A percentile compares a stretch with the other conserved stretches of the same genome.
These are phyloP conservation scores for Pongo pygmaeus DNA, from an alignment of 2,113 vertebrate species.

Conservation along the genomic window DNA sequence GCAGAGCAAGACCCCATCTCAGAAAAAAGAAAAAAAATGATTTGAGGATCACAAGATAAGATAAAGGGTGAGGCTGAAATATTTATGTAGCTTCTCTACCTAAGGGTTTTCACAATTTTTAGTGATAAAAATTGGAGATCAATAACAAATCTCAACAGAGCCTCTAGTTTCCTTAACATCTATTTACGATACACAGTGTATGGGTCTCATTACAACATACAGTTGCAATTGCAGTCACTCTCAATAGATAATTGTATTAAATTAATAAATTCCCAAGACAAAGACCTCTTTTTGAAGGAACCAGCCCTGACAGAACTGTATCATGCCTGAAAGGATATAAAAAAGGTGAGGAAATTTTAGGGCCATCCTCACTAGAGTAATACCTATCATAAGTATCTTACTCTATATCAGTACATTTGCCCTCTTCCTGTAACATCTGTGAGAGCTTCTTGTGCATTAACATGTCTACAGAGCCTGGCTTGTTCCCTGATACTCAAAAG, in stretches of 20 bases:
- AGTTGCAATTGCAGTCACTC: neutral
- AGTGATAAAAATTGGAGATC: neutral
- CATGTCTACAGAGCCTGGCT: too few relatives aligned
- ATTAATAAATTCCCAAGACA: neutral
- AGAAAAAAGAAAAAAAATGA: too few relatives aligned
- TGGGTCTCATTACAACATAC: neutral
- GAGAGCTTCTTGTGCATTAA: neutral
- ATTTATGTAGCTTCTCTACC: too few relatives aligned
- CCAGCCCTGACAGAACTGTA: neutral
- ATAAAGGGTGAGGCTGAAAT: neutral
- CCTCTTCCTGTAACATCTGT: neutral
- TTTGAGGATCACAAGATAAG: too few relatives aligned
- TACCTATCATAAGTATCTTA: fast-evolving
- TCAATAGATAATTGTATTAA: neutral
- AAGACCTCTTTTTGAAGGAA: neutral
- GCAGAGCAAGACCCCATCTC: too few relatives aligned
- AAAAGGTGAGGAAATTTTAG: too few relatives aligned
- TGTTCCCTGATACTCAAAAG: neutral
- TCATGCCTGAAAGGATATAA: neutral
- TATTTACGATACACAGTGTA: neutral
- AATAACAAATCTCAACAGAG: neutral
- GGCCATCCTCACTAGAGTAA: neutral
- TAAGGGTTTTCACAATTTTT: neutral
- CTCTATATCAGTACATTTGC: too few relatives aligned
- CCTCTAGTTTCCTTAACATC: neutral